Conservation (phyloP, 2,888 invertebrate species). For the Xestobium rufovillosum region DNA sequence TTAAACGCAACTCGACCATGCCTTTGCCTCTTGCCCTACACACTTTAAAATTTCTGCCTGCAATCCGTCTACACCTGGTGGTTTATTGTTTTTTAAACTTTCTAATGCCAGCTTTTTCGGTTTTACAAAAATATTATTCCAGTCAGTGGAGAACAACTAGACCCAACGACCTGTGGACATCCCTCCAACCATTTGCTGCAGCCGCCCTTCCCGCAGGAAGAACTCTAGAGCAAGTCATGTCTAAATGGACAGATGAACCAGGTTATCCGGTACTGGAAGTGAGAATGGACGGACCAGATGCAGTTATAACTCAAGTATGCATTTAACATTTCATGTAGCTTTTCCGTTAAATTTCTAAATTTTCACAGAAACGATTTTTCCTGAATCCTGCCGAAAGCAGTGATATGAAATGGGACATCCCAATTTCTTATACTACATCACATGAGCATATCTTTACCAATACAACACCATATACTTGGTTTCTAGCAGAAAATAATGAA, state of each 20-base stretch:
- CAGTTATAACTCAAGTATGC: slow-evolving; percentile 28
- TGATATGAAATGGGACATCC: slow-evolving; percentile 40
- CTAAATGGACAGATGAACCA: slow-evolving; percentile 54
- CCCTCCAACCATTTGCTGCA: slow-evolving; percentile 33
- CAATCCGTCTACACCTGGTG: too few species aligned
- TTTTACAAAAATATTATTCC: too few species aligned
- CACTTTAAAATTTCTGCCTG: too few species aligned
- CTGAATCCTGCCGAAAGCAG: slow-evolving; percentile 14
- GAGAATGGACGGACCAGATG: slow-evolving; percentile 17
- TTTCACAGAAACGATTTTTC: slow-evolving; percentile 1
- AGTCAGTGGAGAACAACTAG: slow-evolving; percentile 41
- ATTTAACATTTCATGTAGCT: neutral
- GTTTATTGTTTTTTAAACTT: too few species aligned
- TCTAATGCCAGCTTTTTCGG: too few species aligned
- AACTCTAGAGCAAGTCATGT: slow-evolving; percentile 41
- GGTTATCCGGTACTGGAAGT: slow-evolving; percentile 54
- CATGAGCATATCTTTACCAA: slow-evolving; percentile 37
- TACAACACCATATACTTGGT: slow-evolving; percentile 34
- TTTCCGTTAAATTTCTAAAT: neutral
- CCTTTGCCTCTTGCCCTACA: too few species aligned
- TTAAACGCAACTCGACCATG: too few species aligned
- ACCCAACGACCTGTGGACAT: slow-evolving; percentile 47
- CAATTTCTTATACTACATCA: slow-evolving; percentile 46
- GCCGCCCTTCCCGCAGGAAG: slow-evolving; percentile 16
- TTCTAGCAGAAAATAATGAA: slow-evolving; percentile 16